Conservation (phyloP, 2,113 vertebrate genomes). For the Strigops habroptila region DNA sequence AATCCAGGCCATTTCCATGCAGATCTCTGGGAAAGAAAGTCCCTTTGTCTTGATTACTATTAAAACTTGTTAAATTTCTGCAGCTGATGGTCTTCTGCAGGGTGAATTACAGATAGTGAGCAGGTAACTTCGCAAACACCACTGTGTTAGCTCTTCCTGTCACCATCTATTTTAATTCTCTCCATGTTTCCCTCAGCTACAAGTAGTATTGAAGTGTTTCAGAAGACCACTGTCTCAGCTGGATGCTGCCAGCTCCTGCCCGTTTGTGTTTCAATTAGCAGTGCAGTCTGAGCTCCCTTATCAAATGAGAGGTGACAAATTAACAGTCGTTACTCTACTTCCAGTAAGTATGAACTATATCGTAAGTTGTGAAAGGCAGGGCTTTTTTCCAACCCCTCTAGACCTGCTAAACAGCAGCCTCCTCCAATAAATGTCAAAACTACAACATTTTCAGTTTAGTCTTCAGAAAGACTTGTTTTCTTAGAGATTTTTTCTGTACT, state of each 20-base stretch:
- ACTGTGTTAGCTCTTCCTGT: neutral
- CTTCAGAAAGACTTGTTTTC: conserved; percentile 48
- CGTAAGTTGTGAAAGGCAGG: neutral
- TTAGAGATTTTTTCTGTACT: neutral
- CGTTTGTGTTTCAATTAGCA: conserved; percentile 29
- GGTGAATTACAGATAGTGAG: neutral
- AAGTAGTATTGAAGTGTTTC: neutral
- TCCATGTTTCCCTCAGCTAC: neutral
- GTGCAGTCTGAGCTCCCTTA: neutral
- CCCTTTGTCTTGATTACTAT: neutral
- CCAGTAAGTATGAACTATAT: neutral
- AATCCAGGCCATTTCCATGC: neutral
- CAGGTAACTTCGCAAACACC: neutral
- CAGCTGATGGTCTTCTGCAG: neutral
- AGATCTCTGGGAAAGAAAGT: neutral
- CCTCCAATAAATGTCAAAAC: neutral
- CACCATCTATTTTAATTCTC: neutral
- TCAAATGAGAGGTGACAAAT: conserved; percentile 33
- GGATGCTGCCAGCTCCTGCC: neutral
- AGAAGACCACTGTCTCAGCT: neutral
- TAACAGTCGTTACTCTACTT: neutral
- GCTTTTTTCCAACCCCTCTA: neutral
- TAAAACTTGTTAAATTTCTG: neutral
- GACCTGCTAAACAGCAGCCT: neutral
- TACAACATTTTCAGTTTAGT: neutral